These are phyloP conservation scores for Brachionus paranguensis DNA, from an alignment of 1,140 invertebrate genomes.

Conservation along the genomic window DNA sequence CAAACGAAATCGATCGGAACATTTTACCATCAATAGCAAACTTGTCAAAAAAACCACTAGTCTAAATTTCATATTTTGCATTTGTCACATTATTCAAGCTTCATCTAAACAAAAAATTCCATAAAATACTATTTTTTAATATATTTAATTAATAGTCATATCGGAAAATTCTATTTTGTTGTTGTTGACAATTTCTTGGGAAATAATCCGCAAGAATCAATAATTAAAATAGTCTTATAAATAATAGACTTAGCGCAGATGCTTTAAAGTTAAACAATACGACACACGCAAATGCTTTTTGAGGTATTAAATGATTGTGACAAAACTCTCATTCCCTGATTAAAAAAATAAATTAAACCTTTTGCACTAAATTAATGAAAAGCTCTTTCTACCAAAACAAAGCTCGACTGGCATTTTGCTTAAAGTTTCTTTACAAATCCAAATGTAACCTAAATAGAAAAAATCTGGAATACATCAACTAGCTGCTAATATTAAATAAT, in stretches of 20 bases:
- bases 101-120: not conserved
- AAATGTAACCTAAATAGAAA: not conserved
- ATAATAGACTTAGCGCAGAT: not conserved
- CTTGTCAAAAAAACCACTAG: not conserved
- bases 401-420: not conserved
- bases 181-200: slow-evolving; percentile 33
- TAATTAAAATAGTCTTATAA: slow-evolving; percentile 19
- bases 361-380: not conserved
- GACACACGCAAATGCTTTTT: not conserved
- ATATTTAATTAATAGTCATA: slow-evolving; percentile 1
- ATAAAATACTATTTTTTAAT: not conserved
- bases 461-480: not conserved
- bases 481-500: not conserved
- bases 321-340: not conserved
- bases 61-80: not conserved
- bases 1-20: not conserved
- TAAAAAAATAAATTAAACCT: not conserved
- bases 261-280: not conserved
- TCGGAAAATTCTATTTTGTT: slow-evolving; percentile 5
- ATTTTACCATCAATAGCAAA: not conserved
- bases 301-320: not conserved
- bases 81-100: not conserved
- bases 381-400: not conserved
- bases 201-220: slow-evolving; percentile 29
- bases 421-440: not conserved